These are phyloP conservation scores for Taeniopygia guttata DNA, from an alignment of 2,797 vertebrate genomes.

Conservation along the genomic window DNA sequence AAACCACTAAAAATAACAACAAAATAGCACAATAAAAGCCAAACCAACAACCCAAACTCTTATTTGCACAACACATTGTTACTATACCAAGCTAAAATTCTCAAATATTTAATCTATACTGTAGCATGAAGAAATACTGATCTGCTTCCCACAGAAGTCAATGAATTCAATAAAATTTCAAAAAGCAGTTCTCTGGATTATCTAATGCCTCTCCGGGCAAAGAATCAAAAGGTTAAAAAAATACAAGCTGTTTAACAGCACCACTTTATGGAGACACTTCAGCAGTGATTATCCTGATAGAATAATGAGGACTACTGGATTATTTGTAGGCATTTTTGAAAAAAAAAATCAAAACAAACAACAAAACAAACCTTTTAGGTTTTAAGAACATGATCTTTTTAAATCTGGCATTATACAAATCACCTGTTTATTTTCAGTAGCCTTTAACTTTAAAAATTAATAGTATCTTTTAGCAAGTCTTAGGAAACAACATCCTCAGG, in stretches of 20 bases:
- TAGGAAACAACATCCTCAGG: neutral
- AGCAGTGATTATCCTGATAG: neutral
- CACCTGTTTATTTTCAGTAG: neutral
- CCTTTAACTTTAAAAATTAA: neutral
- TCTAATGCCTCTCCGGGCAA: slow-evolving; percentile 9
- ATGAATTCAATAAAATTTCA: slow-evolving; percentile 53
- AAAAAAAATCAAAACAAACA: neutral
- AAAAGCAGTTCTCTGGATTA: slow-evolving; percentile 45
- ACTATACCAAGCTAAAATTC: neutral
- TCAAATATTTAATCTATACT: slow-evolving; percentile 26
- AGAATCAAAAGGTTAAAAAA: slow-evolving; percentile 51
- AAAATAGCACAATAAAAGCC: neutral
- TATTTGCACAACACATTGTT: neutral
- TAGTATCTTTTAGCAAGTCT: neutral
- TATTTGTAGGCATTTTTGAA: neutral
- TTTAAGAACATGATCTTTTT: neutral
- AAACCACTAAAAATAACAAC: neutral
- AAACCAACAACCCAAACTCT: neutral
- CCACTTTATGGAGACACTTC: neutral
- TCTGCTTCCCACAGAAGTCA: slow-evolving; percentile 26
- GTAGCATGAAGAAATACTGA: slow-evolving; percentile 10
- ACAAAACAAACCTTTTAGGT: neutral
- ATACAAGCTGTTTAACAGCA: neutral
- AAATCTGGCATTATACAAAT: neutral
- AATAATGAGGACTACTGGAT: neutral